Evolutionary conservation across 2,888 invertebrate species (phyloP).

Genomic region (Orthonychiurus folsomi): DNA sequence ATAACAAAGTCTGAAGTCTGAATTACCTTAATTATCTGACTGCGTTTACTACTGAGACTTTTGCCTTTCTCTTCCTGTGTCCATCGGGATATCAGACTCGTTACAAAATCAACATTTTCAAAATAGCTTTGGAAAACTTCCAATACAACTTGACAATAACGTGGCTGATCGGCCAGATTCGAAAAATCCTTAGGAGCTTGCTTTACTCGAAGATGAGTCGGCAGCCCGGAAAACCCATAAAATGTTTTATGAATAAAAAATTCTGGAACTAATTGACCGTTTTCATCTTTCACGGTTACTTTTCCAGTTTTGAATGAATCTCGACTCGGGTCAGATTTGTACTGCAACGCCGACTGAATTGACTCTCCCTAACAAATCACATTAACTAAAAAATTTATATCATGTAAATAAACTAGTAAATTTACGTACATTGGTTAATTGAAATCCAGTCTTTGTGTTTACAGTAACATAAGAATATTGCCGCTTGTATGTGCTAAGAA

Average conservation of each 20-base stretch:
- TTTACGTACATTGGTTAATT: constrained; percentile 24
- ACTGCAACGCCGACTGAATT: constrained; percentile 36
- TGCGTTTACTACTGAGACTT: constrained; percentile 27
- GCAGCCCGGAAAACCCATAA: constrained; percentile 32
- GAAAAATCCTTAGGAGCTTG: constrained; percentile 24
- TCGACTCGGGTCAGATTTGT: constrained; percentile 20
- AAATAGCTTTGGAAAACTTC: constrained; percentile 54
- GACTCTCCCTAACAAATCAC: constrained; percentile 31
- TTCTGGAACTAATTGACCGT: not conserved
- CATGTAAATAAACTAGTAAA: not conserved
- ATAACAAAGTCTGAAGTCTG: not conserved
- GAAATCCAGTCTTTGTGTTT: constrained; percentile 28
- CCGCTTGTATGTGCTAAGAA: constrained; percentile 36
- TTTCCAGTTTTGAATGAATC: constrained; percentile 11
- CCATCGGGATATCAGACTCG: constrained; percentile 60
- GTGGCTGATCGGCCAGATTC: constrained; percentile 40
- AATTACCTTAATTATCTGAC: constrained; percentile 17
- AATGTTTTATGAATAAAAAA: constrained; percentile 38
- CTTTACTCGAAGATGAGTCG: constrained; percentile 26
- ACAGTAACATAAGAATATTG: constrained; percentile 24
- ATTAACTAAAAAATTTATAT: constrained; percentile 2
- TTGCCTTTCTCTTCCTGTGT: constrained; percentile 65
- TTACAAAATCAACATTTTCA: constrained; percentile 55
- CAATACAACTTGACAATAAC: constrained; percentile 39
- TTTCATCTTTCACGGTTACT: constrained; percentile 7